A percentile compares a stretch with the other conserved stretches of the same genome.
phyloP scores from a whole-genome alignment of 2,888 invertebrate species.

The Sphinx pinastri region DNA sequence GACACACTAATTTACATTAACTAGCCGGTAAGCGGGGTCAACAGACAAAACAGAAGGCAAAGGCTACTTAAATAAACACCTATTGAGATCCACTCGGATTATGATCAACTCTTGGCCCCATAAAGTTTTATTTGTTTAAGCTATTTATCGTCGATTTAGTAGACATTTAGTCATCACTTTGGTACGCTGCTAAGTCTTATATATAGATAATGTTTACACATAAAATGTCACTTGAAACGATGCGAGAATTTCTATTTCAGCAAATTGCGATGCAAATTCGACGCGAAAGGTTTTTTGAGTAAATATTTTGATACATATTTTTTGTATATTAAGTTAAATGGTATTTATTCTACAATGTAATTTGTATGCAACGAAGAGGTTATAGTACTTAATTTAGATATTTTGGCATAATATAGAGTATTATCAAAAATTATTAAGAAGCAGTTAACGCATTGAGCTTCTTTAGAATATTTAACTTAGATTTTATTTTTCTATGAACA shows the following conservation, averaged over 20 bases:
- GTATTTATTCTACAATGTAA: too few relatives aligned
- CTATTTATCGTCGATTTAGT: slow-evolving; percentile 49
- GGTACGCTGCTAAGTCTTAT: slow-evolving; percentile 49
- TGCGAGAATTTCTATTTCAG: slow-evolving; percentile 27
- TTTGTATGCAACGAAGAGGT: too few relatives aligned
- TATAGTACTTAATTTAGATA: too few relatives aligned
- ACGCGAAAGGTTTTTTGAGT: neutral
- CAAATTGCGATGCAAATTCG: too few relatives aligned
- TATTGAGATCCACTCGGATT: slow-evolving; percentile 8
- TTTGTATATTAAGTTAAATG: neutral
- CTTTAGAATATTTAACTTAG: too few relatives aligned
- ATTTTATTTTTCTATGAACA: too few relatives aligned
- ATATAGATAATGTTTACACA: slow-evolving; percentile 63
- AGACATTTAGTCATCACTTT: slow-evolving; percentile 51
- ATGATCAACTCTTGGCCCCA: slow-evolving; percentile 31
- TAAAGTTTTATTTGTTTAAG: slow-evolving; percentile 55
- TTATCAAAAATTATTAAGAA: too few relatives aligned
- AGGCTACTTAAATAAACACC: neutral
- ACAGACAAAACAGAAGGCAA: neutral
- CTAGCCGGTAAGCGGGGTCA: too few relatives aligned
- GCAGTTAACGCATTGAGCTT: too few relatives aligned
- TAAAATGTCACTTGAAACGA: slow-evolving; percentile 66
- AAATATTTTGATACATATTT: neutral
- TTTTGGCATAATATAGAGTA: too few relatives aligned
- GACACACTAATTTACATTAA: too few relatives aligned